phyloP scores from a whole-genome alignment of 2,797 vertebrate species.

The Rachycentron canadum region DNA sequence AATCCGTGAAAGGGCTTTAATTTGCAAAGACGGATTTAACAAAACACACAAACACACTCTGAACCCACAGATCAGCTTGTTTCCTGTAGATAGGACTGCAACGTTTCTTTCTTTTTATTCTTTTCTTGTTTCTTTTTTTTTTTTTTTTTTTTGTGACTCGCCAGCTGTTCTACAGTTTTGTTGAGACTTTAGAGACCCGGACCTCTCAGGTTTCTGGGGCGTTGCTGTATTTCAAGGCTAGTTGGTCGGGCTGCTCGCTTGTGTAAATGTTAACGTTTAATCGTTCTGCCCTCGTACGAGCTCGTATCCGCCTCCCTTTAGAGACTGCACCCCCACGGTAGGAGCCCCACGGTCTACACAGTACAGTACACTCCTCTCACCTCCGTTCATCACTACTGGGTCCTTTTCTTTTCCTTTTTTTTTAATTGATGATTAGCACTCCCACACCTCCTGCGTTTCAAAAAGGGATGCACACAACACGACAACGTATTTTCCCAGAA shows the following conservation, averaged over 20 bases:
- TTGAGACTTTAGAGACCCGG: slow-evolving; percentile 48
- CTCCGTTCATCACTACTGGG: slow-evolving; percentile 43
- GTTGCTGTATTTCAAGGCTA: slow-evolving; percentile 69
- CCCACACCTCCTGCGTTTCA: slow-evolving; percentile 50
- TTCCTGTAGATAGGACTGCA: slow-evolving; percentile 72
- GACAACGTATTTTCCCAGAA: slow-evolving; percentile 53
- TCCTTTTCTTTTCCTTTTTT: too few relatives aligned
- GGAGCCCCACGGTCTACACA: slow-evolving; percentile 56
- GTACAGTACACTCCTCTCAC: slow-evolving; percentile 50
- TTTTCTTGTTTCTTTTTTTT: slow-evolving; percentile 34
- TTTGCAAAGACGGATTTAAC: slow-evolving; percentile 65
- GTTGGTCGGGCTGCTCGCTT: slow-evolving; percentile 62
- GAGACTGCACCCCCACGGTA: slow-evolving; percentile 42
- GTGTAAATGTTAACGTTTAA: slow-evolving; percentile 65
- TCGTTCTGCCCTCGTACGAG: slow-evolving; percentile 44
- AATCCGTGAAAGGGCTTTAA: slow-evolving; percentile 83
- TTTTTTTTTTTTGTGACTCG: slow-evolving; percentile 29
- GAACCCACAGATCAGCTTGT: slow-evolving; percentile 52
- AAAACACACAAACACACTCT: slow-evolving; percentile 21
- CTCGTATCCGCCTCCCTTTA: slow-evolving; percentile 60
- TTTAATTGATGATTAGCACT: slow-evolving; percentile 34
- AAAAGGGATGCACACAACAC: slow-evolving; percentile 65
- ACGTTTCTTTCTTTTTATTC: too few relatives aligned
- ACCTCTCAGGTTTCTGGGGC: slow-evolving; percentile 54
- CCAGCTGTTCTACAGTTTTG: slow-evolving; percentile 66